Evolutionary conservation across 2,888 invertebrate species (phyloP), one percentile per base, ranked within the genome.

Genomic region (Dermolepida albohirtum): DNA sequence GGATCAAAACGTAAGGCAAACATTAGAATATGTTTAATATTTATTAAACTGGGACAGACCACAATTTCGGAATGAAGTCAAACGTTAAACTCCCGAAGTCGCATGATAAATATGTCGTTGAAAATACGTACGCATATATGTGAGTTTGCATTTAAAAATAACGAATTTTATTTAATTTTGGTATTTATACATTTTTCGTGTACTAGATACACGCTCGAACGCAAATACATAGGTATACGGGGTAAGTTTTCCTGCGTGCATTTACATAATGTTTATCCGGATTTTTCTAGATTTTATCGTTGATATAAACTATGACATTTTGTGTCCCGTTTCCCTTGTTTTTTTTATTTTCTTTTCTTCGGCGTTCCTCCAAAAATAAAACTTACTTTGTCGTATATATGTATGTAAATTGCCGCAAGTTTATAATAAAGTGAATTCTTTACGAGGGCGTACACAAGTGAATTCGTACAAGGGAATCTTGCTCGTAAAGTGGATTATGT

Each of bases 371-470:
- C 14, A 34, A 59, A 57, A 59, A 59, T 59, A 59, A 59, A 59
- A 59, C 59, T 59, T 59, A 59, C 29, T 59, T 29, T 54, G 14
- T 12, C 59, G 44, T 29, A 34, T 34, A 59, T 59, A 59, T 29
- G 29, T 29, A 59, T 59, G 59, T 44, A 59, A 59, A 59, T 44
- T 59, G 59, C 59, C 44, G 59, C 59, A 40, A 59, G 59, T 59
- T 59, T 59, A 59, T 59, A 59, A 59, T 59, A 59, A 59, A 59
- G 59, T 59, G 59, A 59, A 59, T 59, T 59, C 44, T 59, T 59
- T 59, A 59, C 44, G 59, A 59, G 27, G 44, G 7, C 44, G 59
- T 59, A 59, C 59, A 59, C 34, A 34, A 59, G 59, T 59, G 29
- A 44, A 59, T 59, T 44, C 44, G 39, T 16, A 16, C 8, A 22